These are phyloP conservation scores for Anguilla obscura DNA, from an alignment of 2,797 vertebrate species.

Conservation along the genomic window DNA sequence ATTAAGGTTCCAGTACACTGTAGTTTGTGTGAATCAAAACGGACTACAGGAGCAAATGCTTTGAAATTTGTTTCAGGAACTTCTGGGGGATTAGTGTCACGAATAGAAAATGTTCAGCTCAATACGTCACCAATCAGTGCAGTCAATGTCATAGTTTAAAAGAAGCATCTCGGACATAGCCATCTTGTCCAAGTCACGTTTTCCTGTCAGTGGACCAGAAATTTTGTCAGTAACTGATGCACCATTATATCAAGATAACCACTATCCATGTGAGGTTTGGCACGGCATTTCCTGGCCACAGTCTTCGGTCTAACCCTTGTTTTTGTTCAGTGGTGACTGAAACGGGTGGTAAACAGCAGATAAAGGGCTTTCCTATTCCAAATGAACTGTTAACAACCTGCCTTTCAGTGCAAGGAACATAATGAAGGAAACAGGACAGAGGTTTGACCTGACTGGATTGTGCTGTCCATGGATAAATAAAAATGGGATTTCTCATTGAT, in stretches of 20 bases:
- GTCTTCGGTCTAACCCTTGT: neutral
- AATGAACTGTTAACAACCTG: neutral
- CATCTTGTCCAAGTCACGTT: conserved; percentile 42
- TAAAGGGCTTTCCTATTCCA: neutral
- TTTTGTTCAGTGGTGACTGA: neutral
- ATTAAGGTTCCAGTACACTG: neutral
- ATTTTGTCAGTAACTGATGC: neutral
- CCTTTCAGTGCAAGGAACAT: neutral
- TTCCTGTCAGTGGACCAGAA: neutral
- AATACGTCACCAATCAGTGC: neutral
- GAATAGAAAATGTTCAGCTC: neutral
- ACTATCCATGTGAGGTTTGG: neutral
- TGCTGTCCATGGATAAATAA: neutral
- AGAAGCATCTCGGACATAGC: conserved; percentile 98
- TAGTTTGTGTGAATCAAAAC: neutral
- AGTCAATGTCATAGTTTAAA: conserved; percentile 40
- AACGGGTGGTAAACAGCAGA: neutral
- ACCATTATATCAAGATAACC: neutral
- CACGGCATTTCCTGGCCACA: neutral
- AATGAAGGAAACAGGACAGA: too few relatives aligned
- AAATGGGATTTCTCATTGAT: neutral
- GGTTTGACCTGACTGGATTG: too few relatives aligned
- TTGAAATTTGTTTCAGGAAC: neutral
- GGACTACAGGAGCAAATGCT: neutral
- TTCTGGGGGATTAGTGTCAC: neutral